Evolutionary conservation across 2,888 invertebrate genomes (phyloP), one percentile per base, ranked within the genome.

Genomic region (Lysandra bellargus): DNA sequence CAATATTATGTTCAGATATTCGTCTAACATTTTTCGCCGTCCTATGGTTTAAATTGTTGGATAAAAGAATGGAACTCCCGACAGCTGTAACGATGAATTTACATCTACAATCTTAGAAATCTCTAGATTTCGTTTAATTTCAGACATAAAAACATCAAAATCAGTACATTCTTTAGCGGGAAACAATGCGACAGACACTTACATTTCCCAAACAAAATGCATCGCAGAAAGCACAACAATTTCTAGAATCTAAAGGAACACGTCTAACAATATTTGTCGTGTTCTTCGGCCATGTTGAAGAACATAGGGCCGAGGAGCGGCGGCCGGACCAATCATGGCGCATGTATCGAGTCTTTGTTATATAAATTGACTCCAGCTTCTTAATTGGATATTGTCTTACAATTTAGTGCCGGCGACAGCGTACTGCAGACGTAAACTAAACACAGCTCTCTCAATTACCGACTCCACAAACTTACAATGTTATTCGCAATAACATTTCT

Each of bases 281-380:
- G 69, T 69, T 69, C 69, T 69, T 69, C 85, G 86, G 85, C 85
- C 90, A 87, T 90, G 90, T 90, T 86, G 87, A 83, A 74, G 81
- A 69, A 80, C 85, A 85, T 87, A 85, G 87, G 86, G 85, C 87
- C 85, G 90, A 91, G 90, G 87, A 89, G 90, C 89, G 86, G 87
- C 88, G 87, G 90, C 89, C 87, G 88, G 87, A 86, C 88, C 90
- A 83, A 86, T 87, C 86, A 85, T 86, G 89, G 87, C 86, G 86
- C 82, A 81, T 83, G 83, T 82, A 82, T 82, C 86, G 86, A 87
- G 90, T 88, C 90, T 90, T 89, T 92, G 92, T 92, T 89, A 88
- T 88, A 90, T 90, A 91, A 91, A 93, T 92, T 91, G 92, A 90
- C 87, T 86, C 82, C 80, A 81, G 83, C 83, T 85, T 84, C 84